Evolutionary conservation across 92 coral and sea anemone species (phyloP).

Genomic region (Heteractis magnifica): DNA sequence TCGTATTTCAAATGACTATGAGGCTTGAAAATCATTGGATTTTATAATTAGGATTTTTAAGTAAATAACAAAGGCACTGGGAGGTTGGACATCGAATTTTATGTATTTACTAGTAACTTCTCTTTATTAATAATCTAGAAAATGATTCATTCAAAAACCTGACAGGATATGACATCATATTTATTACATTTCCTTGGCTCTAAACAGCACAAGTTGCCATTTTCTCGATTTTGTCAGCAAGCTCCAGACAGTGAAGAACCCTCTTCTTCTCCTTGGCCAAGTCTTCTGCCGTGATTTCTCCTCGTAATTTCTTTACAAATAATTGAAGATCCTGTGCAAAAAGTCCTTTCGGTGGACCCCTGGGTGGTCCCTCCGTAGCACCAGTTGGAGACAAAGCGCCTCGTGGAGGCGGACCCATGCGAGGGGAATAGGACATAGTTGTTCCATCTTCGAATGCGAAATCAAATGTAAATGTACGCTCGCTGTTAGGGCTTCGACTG

Average conservation of each 20-base stretch:
- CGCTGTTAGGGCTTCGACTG: constrained; percentile 28
- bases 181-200: neutral
- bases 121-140: too few species aligned
- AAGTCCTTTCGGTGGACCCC: constrained; percentile 62
- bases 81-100: too few species aligned
- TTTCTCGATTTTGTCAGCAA: constrained; percentile 65
- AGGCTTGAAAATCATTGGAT: too few species aligned
- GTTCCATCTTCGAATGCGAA: constrained; percentile 74
- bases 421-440: constrained; percentile 43
- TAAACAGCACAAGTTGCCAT: constrained; percentile 33
- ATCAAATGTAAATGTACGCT: constrained; percentile 48
- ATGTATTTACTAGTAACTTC: too few species aligned
- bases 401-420: constrained; percentile 36
- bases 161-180: neutral
- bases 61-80: too few species aligned
- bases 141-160: too few species aligned
- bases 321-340: constrained; percentile 66
- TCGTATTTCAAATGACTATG: too few species aligned
- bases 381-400: neutral
- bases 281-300: constrained; percentile 59
- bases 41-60: too few species aligned
- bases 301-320: constrained; percentile 60
- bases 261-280: constrained; percentile 56
- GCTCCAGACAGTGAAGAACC: constrained; percentile 60
- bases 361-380: constrained; percentile 29